Percentiles rank a stretch among this genome's conserved stretches.
phyloP scores from a whole-genome alignment of 2,888 invertebrate species.

The Opisthograptis luteolata region DNA sequence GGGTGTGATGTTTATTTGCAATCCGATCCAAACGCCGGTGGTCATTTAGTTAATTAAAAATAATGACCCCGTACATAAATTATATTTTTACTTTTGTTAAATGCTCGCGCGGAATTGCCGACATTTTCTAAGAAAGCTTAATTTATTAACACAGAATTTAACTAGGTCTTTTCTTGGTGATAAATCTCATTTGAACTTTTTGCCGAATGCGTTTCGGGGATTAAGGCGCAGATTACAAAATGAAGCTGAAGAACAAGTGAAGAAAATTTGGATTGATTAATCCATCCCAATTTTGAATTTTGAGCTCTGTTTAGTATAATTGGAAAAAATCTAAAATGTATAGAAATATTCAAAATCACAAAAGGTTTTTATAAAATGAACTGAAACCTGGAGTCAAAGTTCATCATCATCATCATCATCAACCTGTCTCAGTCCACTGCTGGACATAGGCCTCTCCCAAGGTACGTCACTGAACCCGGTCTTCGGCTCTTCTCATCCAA shows the following conservation, averaged over 20 bases:
- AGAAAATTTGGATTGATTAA: background rate
- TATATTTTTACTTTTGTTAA: slow-evolving; percentile 30
- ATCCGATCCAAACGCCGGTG: slow-evolving; percentile 28
- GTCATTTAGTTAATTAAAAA: slow-evolving; percentile 37
- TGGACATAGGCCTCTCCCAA: no score
- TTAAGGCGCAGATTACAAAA: background rate
- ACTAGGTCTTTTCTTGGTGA: slow-evolving; percentile 45
- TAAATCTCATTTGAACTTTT: slow-evolving; percentile 45
- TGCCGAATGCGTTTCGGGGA: background rate
- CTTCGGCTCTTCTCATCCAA: no score
- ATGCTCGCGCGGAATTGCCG: slow-evolving; percentile 35
- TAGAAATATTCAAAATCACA: no score
- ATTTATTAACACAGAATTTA: slow-evolving; percentile 40
- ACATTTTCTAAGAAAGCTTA: slow-evolving; percentile 40
- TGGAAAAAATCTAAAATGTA: no score
- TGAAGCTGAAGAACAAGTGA: background rate
- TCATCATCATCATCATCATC: no score
- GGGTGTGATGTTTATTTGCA: slow-evolving; percentile 15
- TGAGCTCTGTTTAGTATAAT: no score
- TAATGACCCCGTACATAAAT: slow-evolving; percentile 32
- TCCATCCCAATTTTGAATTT: no score
- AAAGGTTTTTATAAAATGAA: no score
- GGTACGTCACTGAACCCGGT: no score
- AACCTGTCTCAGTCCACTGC: no score
- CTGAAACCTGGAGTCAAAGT: no score